Conservation (phyloP, 2,113 vertebrate genomes). For the Girardinichthys multiradiatus region DNA sequence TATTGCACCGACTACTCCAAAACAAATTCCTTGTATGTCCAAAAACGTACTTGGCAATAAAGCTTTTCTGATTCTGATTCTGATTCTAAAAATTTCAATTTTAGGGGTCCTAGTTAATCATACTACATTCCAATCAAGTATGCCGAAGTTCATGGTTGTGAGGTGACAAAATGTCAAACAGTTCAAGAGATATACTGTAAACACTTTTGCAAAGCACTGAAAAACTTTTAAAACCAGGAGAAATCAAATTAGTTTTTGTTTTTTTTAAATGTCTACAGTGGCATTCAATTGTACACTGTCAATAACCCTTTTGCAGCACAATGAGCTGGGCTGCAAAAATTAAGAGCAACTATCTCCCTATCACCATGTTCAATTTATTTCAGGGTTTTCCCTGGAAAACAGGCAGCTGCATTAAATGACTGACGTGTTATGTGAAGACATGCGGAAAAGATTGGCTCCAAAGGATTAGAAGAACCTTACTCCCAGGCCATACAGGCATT, state of each 20-base stretch:
- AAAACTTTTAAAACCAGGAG: not conserved
- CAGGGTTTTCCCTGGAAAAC: constrained; percentile 50
- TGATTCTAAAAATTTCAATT: too few relatives aligned
- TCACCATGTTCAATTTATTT: constrained; percentile 67
- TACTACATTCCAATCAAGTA: too few relatives aligned
- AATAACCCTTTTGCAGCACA: constrained; percentile 40
- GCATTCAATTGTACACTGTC: constrained; percentile 12
- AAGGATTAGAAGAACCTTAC: constrained; percentile 72
- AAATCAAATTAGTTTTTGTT: constrained; percentile 13
- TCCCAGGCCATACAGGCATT: constrained; percentile 74
- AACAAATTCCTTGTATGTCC: too few relatives aligned
- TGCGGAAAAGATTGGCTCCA: constrained; percentile 66
- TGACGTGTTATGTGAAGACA: constrained; percentile 60
- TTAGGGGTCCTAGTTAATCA: too few relatives aligned
- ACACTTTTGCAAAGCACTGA: not conserved
- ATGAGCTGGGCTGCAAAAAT: constrained; percentile 66
- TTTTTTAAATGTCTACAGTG: constrained; percentile 13
- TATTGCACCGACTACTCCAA: too few relatives aligned
- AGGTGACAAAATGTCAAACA: too few relatives aligned
- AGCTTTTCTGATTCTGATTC: too few relatives aligned
- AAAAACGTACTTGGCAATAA: too few relatives aligned
- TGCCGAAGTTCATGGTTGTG: too few relatives aligned
- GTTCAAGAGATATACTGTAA: not conserved
- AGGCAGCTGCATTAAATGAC: constrained; percentile 55
- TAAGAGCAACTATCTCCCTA: constrained; percentile 60